Percentiles rank a stretch among this genome's conserved stretches.
phyloP scores from a whole-genome alignment of 2,797 vertebrate species.

The Lophius americanus region DNA sequence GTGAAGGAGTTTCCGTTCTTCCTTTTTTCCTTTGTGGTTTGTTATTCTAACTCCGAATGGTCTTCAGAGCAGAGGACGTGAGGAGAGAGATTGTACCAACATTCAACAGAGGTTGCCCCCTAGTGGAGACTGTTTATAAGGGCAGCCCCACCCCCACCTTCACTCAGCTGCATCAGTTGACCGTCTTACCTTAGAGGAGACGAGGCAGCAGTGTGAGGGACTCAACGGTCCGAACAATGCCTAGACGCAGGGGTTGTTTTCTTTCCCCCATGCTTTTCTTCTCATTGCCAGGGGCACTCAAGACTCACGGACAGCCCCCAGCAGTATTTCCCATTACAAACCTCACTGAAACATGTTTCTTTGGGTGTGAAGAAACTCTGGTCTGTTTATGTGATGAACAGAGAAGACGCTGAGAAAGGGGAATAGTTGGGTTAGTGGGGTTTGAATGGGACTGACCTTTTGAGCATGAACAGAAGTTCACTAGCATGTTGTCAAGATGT shows the following conservation, averaged over 20 bases:
- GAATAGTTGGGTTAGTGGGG: conserved; percentile 10
- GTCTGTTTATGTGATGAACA: conserved; percentile 23
- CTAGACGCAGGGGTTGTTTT: conserved; percentile 12
- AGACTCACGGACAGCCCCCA: conserved; percentile 34
- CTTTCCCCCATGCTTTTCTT: conserved; percentile 5
- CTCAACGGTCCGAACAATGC: conserved; percentile 13
- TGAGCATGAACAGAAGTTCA: conserved; percentile 61
- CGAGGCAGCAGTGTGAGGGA: conserved; percentile 40
- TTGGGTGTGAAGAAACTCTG: conserved; percentile 19
- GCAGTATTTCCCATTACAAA: conserved; percentile 48
- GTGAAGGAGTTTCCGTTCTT: conserved; percentile 16
- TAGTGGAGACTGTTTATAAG: conserved; percentile 36
- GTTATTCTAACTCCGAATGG: conserved; percentile 28
- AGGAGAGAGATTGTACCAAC: conserved; percentile 6
- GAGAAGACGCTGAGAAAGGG: conserved; percentile 20
- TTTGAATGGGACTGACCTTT: conserved; percentile 25
- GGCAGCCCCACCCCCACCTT: conserved; percentile 48
- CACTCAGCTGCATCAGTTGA: conserved; percentile 47
- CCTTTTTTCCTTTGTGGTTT: conserved; percentile 26
- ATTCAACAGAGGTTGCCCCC: conserved; percentile 40
- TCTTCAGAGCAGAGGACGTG: conserved; percentile 22
- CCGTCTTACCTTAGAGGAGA: conserved; percentile 35
- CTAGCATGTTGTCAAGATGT: conserved; percentile 65
- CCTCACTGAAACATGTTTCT: conserved; percentile 30
- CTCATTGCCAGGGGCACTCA: conserved; percentile 27